phyloP scores from a whole-genome alignment of 1,140 invertebrate genomes.

The Mycetomoellerius zeteki region DNA sequence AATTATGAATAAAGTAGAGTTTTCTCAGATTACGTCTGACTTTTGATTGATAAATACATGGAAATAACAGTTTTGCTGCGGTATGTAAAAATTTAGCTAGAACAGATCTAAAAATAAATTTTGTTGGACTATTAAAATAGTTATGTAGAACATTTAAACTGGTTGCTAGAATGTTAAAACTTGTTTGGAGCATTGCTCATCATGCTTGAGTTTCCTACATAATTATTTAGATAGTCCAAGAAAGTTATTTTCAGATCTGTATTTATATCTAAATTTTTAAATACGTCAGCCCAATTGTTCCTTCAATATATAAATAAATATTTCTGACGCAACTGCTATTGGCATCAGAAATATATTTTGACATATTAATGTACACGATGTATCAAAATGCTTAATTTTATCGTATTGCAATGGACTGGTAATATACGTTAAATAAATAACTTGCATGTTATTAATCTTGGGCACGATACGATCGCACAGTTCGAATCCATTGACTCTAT shows the following conservation, averaged over 20 bases:
- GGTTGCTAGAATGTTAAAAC: no score
- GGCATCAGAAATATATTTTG: background rate
- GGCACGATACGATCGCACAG: background rate
- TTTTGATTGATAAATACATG: background rate
- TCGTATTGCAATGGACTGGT: background rate
- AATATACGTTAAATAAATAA: background rate
- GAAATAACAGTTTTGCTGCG: background rate
- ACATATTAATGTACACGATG: background rate
- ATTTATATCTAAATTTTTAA: no score
- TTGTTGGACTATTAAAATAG: no score
- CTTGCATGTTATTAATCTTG: background rate
- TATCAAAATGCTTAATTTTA: background rate
- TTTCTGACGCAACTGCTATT: no score
- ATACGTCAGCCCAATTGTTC: no score
- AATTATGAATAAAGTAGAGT: slow-evolving; percentile 6
- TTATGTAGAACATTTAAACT: no score
- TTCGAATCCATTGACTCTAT: background rate
- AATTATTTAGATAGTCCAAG: no score
- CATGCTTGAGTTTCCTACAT: no score
- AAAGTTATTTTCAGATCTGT: no score
- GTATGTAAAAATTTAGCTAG: no score
- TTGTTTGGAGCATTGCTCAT: no score
- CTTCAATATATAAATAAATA: background rate
- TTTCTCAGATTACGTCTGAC: background rate
- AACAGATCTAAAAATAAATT: no score